phyloP scores from a whole-genome alignment of 2,113 vertebrate genomes.

The Chamaea fasciata region DNA sequence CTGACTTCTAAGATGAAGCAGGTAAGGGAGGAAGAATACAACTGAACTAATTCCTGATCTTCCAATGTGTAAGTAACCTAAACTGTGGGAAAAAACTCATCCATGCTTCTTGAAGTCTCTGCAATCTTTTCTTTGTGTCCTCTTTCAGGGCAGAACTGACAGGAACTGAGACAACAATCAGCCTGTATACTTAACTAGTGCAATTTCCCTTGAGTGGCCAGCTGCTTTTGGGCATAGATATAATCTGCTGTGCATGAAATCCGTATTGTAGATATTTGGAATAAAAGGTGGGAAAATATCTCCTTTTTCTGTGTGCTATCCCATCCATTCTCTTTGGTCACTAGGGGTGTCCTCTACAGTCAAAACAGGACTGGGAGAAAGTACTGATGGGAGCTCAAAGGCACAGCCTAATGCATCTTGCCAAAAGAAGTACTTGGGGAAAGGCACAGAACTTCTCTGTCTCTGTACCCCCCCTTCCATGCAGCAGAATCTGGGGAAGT shows the following conservation, averaged over 20 bases:
- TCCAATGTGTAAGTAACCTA: not conserved
- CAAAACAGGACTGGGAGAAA: not conserved
- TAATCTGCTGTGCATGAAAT: not conserved
- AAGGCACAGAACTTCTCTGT: not conserved
- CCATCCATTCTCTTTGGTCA: not conserved
- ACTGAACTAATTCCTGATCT: not conserved
- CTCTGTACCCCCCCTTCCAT: not conserved
- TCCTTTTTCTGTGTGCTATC: not conserved
- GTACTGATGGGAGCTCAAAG: not conserved
- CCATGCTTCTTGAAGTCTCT: not conserved
- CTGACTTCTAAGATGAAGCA: not conserved
- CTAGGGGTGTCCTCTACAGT: not conserved
- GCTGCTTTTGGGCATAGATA: not conserved
- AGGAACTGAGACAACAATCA: conserved; percentile 14
- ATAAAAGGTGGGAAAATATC: not conserved
- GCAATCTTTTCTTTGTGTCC: not conserved
- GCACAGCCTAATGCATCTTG: not conserved
- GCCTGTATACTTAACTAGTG: not conserved
- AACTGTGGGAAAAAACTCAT: not conserved
- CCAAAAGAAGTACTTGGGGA: not conserved
- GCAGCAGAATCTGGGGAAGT: not conserved
- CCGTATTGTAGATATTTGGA: not conserved
- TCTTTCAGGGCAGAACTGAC: not conserved
- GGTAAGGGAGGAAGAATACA: not conserved
- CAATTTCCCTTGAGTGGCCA: not conserved